Base-by-base conservation (phyloP, 2,113 vertebrate genomes). In the Trematocara unimaculatum region DNA sequence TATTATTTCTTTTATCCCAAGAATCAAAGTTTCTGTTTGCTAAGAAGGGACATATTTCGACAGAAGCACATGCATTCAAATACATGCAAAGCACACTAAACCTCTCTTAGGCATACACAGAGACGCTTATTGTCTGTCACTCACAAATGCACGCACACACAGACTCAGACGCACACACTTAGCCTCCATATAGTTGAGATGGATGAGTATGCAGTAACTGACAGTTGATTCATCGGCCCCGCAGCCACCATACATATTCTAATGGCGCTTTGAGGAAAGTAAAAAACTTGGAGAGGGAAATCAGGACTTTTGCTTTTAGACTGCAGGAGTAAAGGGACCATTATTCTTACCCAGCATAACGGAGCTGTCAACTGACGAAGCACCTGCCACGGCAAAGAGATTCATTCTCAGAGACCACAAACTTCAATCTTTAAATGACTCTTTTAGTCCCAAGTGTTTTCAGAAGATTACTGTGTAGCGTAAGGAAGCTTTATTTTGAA, bases 221-320 rank as follows among this genome's bases (percentile, higher is more conserved):
- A 90, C 90, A 88, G 89, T 54, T 87, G 91, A 93, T 89, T 87
- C 87, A 87, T 93, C 13, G 84, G 88, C 60, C 86, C 81, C 5
- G 13, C 74, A 80, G 89, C 81, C 79, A 47, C 45, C 92, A 88
- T 92, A 49, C 87, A 92, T 93, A 94, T 93, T 91, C 90, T 91
- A 81, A 88, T 83, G 51, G 10, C 33, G 84, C 91, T 84, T 74
- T 51, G 80, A 87, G 82, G 62, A 91, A 85, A 92, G 84, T 85
- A 58, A 74, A 33, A 77, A 14, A 72, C 49, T 87, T 56, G 53
- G 42, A 80, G 55, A 86, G 82, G 79, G 64, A 89, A 83, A 90
- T 72, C 87, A 86, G 78, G 80, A 87, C 80, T 91, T 81, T 89
- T 85, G 82, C 81, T 89, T 90, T 89, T 15, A 86, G 91, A 87